Percentiles rank a stretch among this genome's conserved stretches.
These are phyloP conservation scores for Leucoraja erinaceus DNA, from an alignment of 2,113 vertebrate genomes.

Conservation along the genomic window DNA sequence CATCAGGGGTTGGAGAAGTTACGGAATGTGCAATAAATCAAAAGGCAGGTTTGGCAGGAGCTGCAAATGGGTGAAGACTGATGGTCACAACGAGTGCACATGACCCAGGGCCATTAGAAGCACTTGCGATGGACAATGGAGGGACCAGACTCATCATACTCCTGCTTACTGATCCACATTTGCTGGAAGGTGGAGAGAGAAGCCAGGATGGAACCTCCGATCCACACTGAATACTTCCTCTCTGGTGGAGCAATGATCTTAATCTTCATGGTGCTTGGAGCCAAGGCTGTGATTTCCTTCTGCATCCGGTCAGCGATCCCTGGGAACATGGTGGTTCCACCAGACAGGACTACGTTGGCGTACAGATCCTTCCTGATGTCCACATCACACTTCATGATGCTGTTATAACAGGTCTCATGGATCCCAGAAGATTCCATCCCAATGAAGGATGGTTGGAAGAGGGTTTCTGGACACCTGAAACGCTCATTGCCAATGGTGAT, in stretches of 20 bases:
- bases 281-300: slow-evolving; percentile 33
- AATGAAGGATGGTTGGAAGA: slow-evolving; percentile 26
- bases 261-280: slow-evolving; percentile 31
- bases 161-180: slow-evolving; percentile 34
- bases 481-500: slow-evolving; percentile 28
- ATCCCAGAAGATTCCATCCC: neutral
- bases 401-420: neutral
- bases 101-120: neutral
- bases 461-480: slow-evolving; percentile 16
- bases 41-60: neutral
- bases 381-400: slow-evolving; percentile 30
- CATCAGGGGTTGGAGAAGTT: neutral
- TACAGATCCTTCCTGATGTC: slow-evolving; percentile 30
- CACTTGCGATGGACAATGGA: slow-evolving; percentile 30
- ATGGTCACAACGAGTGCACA: neutral
- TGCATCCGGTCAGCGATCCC: slow-evolving; percentile 31
- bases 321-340: slow-evolving; percentile 16
- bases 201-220: slow-evolving; percentile 27
- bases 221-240: slow-evolving; percentile 33
- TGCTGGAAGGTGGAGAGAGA: slow-evolving; percentile 33
- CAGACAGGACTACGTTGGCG: slow-evolving; percentile 6
- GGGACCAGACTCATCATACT: slow-evolving; percentile 19
- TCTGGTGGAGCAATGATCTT: slow-evolving; percentile 25
- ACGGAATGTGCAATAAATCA: neutral
- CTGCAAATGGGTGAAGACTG: neutral